Evolutionary conservation across 2,888 invertebrate species (phyloP).

Genomic region (Brenthis hecate): DNA sequence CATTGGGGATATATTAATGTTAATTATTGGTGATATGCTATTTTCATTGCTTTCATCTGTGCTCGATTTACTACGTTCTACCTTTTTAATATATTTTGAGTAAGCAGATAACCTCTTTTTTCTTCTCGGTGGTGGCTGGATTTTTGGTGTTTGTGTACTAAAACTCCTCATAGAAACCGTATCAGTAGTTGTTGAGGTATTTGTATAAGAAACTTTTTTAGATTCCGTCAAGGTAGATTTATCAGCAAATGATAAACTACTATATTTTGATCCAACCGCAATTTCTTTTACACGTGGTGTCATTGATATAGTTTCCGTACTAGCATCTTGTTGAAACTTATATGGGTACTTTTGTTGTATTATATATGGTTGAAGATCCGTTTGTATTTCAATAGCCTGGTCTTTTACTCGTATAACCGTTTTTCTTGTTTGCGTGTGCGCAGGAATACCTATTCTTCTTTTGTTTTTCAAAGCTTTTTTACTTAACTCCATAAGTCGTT

Average conservation of each 20-base stretch:
- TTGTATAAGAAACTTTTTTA: constrained; percentile 54
- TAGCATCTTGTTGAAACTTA: constrained; percentile 59
- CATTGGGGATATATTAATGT: constrained; percentile 83
- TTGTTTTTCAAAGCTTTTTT: constrained; percentile 81
- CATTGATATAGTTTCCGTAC: constrained; percentile 69
- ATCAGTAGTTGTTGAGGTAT: constrained; percentile 72
- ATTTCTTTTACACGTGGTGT: constrained; percentile 77
- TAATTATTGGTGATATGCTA: constrained; percentile 74
- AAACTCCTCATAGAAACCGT: constrained; percentile 52
- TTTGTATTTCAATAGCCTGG: constrained; percentile 78
- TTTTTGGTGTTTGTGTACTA: constrained; percentile 60
- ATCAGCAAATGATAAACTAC: constrained; percentile 59
- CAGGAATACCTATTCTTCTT: constrained; percentile 75
- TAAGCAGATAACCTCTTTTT: constrained; percentile 53
- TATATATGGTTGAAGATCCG: constrained; percentile 74
- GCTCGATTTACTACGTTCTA: constrained; percentile 46
- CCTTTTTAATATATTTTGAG: constrained; percentile 50
- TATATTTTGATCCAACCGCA: constrained; percentile 64
- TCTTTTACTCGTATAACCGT: constrained; percentile 81
- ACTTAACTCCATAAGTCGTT: constrained; percentile 82
- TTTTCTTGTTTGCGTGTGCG: constrained; percentile 82
- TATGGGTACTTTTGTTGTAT: constrained; percentile 56
- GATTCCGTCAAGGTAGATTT: constrained; percentile 63
- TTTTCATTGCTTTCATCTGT: constrained; percentile 49
- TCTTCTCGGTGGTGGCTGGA: constrained; percentile 62